These are phyloP conservation scores for Craterocephalus amniculus DNA, from an alignment of 2,797 vertebrate genomes.

Conservation along the genomic window DNA sequence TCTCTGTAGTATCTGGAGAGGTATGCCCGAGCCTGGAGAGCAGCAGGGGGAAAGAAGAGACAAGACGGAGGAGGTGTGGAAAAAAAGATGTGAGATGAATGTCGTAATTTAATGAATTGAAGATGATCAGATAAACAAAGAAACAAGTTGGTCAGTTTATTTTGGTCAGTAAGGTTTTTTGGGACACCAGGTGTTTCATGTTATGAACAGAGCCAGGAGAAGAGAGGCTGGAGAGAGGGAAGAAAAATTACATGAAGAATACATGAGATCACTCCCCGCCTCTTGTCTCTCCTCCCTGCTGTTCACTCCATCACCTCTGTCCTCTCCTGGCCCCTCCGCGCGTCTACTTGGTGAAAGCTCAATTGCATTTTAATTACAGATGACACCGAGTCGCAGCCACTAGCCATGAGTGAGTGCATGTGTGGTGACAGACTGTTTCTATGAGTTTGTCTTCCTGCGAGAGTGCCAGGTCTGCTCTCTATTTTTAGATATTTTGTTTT, in stretches of 20 bases:
- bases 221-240: conserved; percentile 19
- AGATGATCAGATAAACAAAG: neutral
- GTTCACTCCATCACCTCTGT: conserved; percentile 23
- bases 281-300: conserved; percentile 18
- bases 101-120: neutral
- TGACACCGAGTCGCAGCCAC: conserved; percentile 41
- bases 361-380: conserved; percentile 70
- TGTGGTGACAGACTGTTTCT: conserved; percentile 38
- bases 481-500: conserved; percentile 63
- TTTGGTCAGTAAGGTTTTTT: conserved; percentile 37
- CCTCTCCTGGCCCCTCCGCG: conserved; percentile 24
- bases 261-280: conserved; percentile 23
- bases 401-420: conserved; percentile 35
- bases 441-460: conserved; percentile 49
- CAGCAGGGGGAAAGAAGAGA: conserved; percentile 3
- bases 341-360: conserved; percentile 43
- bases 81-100: neutral
- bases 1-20: conserved; percentile 96
- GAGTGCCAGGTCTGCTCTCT: conserved; percentile 35
- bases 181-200: conserved; percentile 21
- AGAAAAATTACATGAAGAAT: conserved; percentile 47
- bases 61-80: neutral
- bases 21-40: conserved; percentile 89
- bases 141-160: conserved; percentile 36
- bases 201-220: conserved; percentile 16